Evolutionary conservation across 2,888 invertebrate genomes (phyloP).

Genomic region (Esperia sulphurella): DNA sequence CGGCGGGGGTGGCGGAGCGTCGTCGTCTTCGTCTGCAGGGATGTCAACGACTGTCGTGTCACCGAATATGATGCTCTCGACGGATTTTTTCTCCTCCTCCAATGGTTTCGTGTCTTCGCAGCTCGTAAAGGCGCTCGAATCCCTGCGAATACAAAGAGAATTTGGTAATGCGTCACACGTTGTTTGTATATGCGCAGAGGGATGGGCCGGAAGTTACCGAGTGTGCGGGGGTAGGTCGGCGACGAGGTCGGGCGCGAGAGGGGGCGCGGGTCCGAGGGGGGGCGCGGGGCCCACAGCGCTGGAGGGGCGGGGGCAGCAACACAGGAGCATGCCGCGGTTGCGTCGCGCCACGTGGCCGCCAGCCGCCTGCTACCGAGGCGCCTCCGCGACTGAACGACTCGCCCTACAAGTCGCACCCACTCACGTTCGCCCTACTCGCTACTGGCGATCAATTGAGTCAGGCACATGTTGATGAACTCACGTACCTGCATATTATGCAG

Average conservation of each 20-base stretch:
- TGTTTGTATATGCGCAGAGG: conserved; percentile 18
- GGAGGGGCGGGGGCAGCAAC: conserved; percentile 46
- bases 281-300: conserved; percentile 34
- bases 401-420: conserved; percentile 15
- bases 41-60: conserved; percentile 24
- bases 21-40: conserved; percentile 23
- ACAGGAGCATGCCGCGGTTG: conserved; percentile 54
- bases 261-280: conserved; percentile 15
- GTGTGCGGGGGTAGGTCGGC: conserved; percentile 63
- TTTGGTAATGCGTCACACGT: conserved; percentile 11
- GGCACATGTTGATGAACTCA: conserved; percentile 58
- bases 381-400: conserved; percentile 52
- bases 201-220: conserved; percentile 44
- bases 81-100: conserved; percentile 30
- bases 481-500: conserved; percentile 60
- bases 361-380: conserved; percentile 60
- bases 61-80: conserved; percentile 25
- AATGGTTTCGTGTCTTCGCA: conserved; percentile 32
- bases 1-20: conserved; percentile 32
- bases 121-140: conserved; percentile 57
- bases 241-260: conserved; percentile 61
- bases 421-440: conserved; percentile 19
- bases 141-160: conserved; percentile 48
- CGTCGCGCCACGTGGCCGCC: conserved; percentile 59
- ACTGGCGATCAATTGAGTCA: conserved; percentile 35